Evolutionary conservation across 2,797 vertebrate genomes (phyloP).

Genomic region (Sarcophilus harrisii): DNA sequence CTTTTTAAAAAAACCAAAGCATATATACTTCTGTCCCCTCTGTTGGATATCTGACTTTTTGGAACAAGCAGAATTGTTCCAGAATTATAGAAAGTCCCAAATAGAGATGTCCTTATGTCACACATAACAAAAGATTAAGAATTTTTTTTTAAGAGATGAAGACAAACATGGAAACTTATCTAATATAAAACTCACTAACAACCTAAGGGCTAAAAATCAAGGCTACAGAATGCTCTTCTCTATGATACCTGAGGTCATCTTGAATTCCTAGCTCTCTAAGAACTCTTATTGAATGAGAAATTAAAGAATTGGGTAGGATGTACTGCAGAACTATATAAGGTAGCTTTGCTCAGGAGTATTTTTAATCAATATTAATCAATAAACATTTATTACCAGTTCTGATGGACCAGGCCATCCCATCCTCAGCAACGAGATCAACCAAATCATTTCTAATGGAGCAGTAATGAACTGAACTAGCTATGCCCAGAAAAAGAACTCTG

Average conservation of each 20-base stretch:
- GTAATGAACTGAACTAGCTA: too few relatives aligned
- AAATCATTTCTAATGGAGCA: too few relatives aligned
- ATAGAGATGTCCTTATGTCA: background rate
- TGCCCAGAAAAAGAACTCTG: too few relatives aligned
- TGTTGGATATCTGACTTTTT: background rate
- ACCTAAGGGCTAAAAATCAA: background rate
- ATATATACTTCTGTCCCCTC: background rate
- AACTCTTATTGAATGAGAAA: slow-evolving; percentile 57
- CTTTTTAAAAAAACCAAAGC: background rate
- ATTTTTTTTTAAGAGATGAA: background rate
- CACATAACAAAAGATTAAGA: background rate
- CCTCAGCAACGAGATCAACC: too few relatives aligned
- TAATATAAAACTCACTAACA: background rate
- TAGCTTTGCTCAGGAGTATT: slow-evolving; percentile 39
- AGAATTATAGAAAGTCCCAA: background rate
- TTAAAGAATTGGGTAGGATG: slow-evolving; percentile 47
- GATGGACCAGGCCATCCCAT: too few relatives aligned
- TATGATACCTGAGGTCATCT: slow-evolving; percentile 9
- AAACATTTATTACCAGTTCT: background rate
- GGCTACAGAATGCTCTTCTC: background rate
- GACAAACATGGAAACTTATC: background rate
- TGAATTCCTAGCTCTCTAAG: slow-evolving; percentile 61
- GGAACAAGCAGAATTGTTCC: background rate
- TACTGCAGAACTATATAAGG: slow-evolving; percentile 54
- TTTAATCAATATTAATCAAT: background rate